Evolutionary conservation across 2,888 invertebrate genomes (phyloP), one percentile per base, ranked within the genome.

Genomic region (Watsonalla cultraria): DNA sequence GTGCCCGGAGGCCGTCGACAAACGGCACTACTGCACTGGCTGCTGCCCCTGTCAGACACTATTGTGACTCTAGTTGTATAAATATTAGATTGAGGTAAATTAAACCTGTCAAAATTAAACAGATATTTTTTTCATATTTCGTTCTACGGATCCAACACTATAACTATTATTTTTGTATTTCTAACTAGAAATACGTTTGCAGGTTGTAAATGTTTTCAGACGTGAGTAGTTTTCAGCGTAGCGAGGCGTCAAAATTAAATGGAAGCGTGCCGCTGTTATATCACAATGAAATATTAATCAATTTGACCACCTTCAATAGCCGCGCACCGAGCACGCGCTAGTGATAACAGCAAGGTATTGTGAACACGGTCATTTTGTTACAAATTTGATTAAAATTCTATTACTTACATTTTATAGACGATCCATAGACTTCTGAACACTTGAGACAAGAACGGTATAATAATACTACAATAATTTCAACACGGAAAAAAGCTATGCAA

Each of bases 301-400:
- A 85, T 85, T 86, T 82, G 69, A 70, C 61, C 62, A 74, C 70
- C 75, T 81, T 80, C 75, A 79, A 73, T 83, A 78, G 64, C 53
- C 57, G 58, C 74, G 74, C 76, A 65, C 67, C 67, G 60, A 66
- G 79, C 87, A 84, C 85, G 86, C 75, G 82, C 76, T 72, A 60
- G 70, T 66, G 74, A 80, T 80, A 83, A 84, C 74, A 79, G 70
- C 69, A 55, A 52, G 61, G 66, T 66, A 74, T 81, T 80, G 79
- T 78, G 68, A 59, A 61, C 70, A 71, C 72, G 74, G 75, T 81
- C 78, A 83, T 80, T 81, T 82, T 81, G 74, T 81, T 80, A 79
- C 72, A 80, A 81, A 83, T 86, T 86, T 82, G 80, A 87, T 86
- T 87, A 78, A 85, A 84, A 76, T 83, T 84, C 76, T 81, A 82